Conservation (phyloP, 2,113 vertebrate genomes). For the Tenrec ecaudatus region DNA sequence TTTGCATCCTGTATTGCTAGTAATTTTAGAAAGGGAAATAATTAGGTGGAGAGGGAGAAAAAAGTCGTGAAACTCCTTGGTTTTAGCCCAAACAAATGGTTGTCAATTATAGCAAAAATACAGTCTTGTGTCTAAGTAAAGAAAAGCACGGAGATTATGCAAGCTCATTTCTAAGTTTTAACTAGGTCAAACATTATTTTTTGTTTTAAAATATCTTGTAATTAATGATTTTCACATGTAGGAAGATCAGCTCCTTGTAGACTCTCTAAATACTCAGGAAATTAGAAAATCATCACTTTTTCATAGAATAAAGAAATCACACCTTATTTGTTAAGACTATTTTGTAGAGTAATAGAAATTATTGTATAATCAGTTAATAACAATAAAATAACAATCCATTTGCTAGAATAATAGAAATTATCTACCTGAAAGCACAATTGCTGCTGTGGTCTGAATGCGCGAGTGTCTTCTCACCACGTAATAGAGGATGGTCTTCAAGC, state of each 20-base stretch:
- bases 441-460: not conserved
- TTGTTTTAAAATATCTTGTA: conserved; percentile 14
- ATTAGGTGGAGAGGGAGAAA: not conserved
- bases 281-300: conserved; percentile 17
- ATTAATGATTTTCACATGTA: not conserved
- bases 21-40: not conserved
- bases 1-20: not conserved
- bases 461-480: conserved; percentile 3
- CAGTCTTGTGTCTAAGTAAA: not conserved
- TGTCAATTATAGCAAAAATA: not conserved
- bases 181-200: not conserved
- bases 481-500: not conserved
- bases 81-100: conserved; percentile 40
- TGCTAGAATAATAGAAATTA: conserved; percentile 43
- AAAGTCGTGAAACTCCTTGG: not conserved
- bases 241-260: not conserved
- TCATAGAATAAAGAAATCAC: not conserved
- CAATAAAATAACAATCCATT: no score
- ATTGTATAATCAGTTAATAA: no score
- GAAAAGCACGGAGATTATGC: conserved; percentile 4
- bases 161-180: not conserved
- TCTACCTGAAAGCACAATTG: conserved; percentile 69
- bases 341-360: no score
- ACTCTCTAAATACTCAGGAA: not conserved
- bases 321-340: no score